These are phyloP conservation scores for Tyria jacobaeae DNA, from an alignment of 2,888 invertebrate genomes.

Conservation along the genomic window DNA sequence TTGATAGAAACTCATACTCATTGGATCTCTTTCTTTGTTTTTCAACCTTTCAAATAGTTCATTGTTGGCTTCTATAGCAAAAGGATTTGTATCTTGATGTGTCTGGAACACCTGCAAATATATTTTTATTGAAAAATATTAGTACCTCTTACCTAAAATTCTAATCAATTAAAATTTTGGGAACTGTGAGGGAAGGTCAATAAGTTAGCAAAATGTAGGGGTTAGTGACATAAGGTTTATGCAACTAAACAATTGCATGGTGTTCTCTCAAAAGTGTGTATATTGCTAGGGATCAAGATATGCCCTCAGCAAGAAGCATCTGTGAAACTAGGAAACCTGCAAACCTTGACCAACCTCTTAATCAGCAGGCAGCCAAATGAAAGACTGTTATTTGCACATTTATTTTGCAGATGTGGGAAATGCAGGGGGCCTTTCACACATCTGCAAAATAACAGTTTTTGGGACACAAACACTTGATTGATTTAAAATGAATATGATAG, in stretches of 20 bases:
- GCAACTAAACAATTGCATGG: background rate
- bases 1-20: constrained; percentile 89
- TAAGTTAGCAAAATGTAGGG: background rate
- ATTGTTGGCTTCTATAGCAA: constrained; percentile 77
- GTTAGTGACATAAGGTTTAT: background rate
- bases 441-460: no score
- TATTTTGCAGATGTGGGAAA: no score
- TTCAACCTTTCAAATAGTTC: constrained; percentile 82
- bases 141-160: background rate
- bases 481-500: no score
- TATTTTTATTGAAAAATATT: background rate
- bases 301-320: no score
- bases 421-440: no score
- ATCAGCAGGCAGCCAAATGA: no score
- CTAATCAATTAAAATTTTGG: background rate
- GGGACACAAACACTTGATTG: no score
- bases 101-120: constrained; percentile 77
- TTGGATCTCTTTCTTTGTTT: constrained; percentile 87
- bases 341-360: no score
- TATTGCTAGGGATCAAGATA: no score
- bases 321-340: no score
- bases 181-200: background rate
- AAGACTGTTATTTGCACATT: no score
- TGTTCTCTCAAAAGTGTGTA: no score
- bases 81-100: constrained; percentile 80